Evolutionary conservation across 2,113 vertebrate genomes (phyloP), one percentile per base, ranked within the genome.

Genomic region (Uropsilus gracilis): DNA sequence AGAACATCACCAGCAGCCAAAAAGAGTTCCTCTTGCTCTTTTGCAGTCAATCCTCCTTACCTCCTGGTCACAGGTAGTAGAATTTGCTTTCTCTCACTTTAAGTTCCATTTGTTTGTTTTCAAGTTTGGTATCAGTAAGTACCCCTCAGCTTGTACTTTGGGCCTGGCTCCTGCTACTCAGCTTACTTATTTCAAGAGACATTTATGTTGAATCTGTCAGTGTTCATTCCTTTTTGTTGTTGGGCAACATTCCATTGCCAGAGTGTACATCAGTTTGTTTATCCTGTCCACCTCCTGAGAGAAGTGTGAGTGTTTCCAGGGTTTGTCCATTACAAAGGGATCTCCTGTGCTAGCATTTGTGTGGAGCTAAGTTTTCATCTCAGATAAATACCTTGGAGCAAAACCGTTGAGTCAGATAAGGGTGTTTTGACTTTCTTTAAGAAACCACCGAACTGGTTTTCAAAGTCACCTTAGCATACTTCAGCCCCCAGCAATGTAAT

Each of bases 231-330:
- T 30, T 13, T 22, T 37, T 9, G 2, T 16, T 5, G 32, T 57
- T 12, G 1, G 30, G 3, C 30, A 18, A 28, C 34, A 13, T 13
- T 37, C 53, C 24, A 0, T 30, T 8, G 1, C 2, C 2, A 5
- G 28, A 32, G 2, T 2, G 2, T 10, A 6, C 30, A 4, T 1
- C 4, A 0, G n/a, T 26, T n/a, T 16, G 42, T 63, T n/a, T 24
- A 12, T 3, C 22, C n/a, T n/a, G 9, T 39, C 53, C 48, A 12
- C 28, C 26, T 20, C 44, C 16, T 61, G 59, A 16, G 50, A 53
- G 59, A 30, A 2, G 20, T 61, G 26, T 28, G 26, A 24, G 57
- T 28, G 59, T 61, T 61, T 12, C 59, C 59, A 55, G 20, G 22
- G 50, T 53, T 53, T 10, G 57, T 24, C 59, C 28, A 61, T 30